These are phyloP conservation scores for Drosophila sechellia DNA, from an alignment of 1,140 invertebrate species.

Conservation along the genomic window DNA sequence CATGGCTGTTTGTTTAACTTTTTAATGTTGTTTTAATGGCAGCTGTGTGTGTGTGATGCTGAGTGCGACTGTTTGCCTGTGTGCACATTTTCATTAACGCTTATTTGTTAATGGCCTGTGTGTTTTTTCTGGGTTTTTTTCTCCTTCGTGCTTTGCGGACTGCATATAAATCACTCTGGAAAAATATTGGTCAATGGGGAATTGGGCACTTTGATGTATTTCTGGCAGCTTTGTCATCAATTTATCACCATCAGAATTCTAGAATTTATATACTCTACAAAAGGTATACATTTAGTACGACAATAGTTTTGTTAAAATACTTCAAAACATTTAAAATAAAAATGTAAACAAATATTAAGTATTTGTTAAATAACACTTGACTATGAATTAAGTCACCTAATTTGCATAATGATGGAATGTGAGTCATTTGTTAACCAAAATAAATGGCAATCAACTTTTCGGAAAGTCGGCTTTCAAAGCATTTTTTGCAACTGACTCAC, in stretches of 20 bases:
- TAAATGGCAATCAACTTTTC: neutral
- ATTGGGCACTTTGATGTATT: neutral
- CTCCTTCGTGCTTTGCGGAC: conserved; percentile 4
- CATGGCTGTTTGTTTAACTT: conserved; percentile 64
- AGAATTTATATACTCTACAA: too few species aligned
- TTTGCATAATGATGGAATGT: conserved; percentile 3
- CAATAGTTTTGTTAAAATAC: neutral
- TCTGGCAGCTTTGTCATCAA: neutral
- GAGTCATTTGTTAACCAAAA: conserved; percentile 4
- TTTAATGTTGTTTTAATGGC: conserved; percentile 75
- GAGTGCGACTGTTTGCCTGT: conserved; percentile 19
- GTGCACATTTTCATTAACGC: conserved; percentile 50
- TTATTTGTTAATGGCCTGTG: conserved; percentile 47
- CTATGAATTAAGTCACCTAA: neutral
- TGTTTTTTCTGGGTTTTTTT: conserved; percentile 5
- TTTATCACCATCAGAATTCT: neutral
- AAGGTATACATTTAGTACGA: too few species aligned
- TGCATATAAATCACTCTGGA: conserved; percentile 31
- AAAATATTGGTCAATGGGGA: conserved; percentile 20
- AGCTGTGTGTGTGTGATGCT: conserved; percentile 45
- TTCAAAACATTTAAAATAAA: neutral
- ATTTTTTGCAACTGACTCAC: conserved; percentile 10
- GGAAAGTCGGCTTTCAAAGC: neutral
- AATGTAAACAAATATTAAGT: neutral
- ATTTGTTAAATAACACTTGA: neutral